Evolutionary conservation across 2,113 vertebrate species (phyloP).

Genomic region (Marmota flaviventris): DNA sequence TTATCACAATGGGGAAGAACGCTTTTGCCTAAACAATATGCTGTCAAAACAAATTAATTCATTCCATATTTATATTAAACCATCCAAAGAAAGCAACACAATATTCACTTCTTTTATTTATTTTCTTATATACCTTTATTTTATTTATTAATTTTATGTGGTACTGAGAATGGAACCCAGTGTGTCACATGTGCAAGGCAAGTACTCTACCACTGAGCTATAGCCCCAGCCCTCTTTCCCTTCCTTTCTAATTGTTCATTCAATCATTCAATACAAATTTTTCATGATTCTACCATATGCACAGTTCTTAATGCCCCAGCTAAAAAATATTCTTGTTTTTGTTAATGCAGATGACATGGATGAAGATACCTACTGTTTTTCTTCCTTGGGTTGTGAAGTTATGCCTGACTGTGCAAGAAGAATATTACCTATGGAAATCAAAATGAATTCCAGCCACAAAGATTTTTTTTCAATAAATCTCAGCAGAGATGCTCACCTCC

Average conservation of each 20-base stretch:
- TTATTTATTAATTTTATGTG: no score
- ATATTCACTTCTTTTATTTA: neutral
- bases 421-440: constrained; percentile 64
- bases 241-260: constrained; percentile 35
- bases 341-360: constrained; percentile 79
- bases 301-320: neutral
- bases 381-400: constrained; percentile 56
- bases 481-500: constrained; percentile 35
- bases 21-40: neutral
- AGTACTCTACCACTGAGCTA: no score
- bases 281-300: neutral
- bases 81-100: constrained; percentile 5
- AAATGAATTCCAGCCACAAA: constrained; percentile 66
- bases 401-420: constrained; percentile 65
- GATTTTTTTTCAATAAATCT: constrained; percentile 70
- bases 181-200: no score
- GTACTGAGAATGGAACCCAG: no score
- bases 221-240: no score
- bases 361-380: neutral
- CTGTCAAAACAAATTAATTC: constrained; percentile 13
- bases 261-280: neutral
- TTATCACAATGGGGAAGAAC: neutral
- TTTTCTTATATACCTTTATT: no score
- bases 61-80: neutral
- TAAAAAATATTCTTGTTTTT: constrained; percentile 48